phyloP scores from a whole-genome alignment of 2,113 vertebrate species.

The Aptenodytes patagonicus region DNA sequence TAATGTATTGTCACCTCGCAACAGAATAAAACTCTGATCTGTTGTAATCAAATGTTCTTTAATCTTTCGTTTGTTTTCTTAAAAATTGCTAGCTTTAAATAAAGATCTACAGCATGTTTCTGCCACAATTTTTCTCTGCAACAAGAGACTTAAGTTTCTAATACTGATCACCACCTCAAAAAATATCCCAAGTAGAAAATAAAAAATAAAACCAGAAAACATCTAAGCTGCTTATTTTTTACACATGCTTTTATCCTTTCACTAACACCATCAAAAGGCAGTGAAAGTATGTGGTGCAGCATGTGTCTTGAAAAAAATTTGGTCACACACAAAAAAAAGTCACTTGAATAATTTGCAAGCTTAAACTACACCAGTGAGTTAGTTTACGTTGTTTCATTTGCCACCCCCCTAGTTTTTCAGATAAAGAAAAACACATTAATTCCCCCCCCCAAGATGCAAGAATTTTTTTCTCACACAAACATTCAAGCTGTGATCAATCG shows the following conservation, averaged over 20 bases:
- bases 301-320: neutral
- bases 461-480: neutral
- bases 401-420: neutral
- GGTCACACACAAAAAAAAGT: neutral
- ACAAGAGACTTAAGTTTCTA: neutral
- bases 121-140: neutral
- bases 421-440: neutral
- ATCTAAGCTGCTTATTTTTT: neutral
- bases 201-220: neutral
- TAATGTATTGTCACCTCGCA: neutral
- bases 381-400: neutral
- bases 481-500: neutral
- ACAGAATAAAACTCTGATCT: neutral
- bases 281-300: neutral
- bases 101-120: neutral
- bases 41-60: neutral
- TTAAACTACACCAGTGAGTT: neutral
- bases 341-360: neutral
- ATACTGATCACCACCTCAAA: neutral
- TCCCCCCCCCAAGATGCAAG: neutral
- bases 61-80: neutral
- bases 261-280: neutral
- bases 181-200: neutral
- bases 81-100: neutral
- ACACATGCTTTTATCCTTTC: neutral